These are phyloP conservation scores for Portevinia maculata DNA, from an alignment of 2,888 invertebrate species.

Conservation along the genomic window DNA sequence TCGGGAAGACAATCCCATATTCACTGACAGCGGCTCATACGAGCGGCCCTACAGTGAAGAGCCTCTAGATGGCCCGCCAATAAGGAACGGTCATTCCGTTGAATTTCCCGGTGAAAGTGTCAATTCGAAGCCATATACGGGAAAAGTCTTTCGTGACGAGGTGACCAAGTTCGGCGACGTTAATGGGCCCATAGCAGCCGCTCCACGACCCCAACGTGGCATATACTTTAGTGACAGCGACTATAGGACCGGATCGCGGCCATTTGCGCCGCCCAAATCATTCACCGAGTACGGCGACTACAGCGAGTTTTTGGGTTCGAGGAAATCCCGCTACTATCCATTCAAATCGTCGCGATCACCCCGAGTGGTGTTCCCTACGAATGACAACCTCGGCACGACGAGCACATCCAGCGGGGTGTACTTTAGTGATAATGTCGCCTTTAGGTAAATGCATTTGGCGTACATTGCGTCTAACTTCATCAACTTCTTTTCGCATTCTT, in stretches of 20 bases:
- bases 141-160: constrained; percentile 81
- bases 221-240: constrained; percentile 80
- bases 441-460: constrained; percentile 78
- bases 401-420: constrained; percentile 80
- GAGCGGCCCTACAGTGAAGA: constrained; percentile 80
- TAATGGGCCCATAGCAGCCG: constrained; percentile 82
- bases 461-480: constrained; percentile 24
- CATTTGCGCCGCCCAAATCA: constrained; percentile 80
- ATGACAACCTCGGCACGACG: constrained; percentile 81
- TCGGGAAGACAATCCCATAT: constrained; percentile 81
- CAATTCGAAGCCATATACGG: constrained; percentile 80
- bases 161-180: constrained; percentile 83
- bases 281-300: constrained; percentile 81
- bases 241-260: constrained; percentile 78
- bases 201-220: constrained; percentile 80
- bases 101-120: constrained; percentile 81
- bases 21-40: constrained; percentile 79
- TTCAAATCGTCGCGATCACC: constrained; percentile 82
- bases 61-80: constrained; percentile 75
- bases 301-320: constrained; percentile 78
- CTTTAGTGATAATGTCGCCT: constrained; percentile 82
- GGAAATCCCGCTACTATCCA: constrained; percentile 81
- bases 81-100: constrained; percentile 77
- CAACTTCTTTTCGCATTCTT: constrained; percentile 36
- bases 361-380: constrained; percentile 82